Conservation (phyloP, 2,113 vertebrate genomes). For the Sus scrofa region T2T-Sscrofa CM000820.6:34807501-34808000, state of each 20-base stretch:
- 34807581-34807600: neutral
- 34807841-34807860: slow-evolving; percentile 8
- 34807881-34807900: slow-evolving; percentile 56
- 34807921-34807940: slow-evolving; percentile 64
- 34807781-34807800: slow-evolving; percentile 28
- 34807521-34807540: neutral
- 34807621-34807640: slow-evolving; percentile 29
- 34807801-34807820: slow-evolving; percentile 22
- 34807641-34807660: slow-evolving; percentile 5
- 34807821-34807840: slow-evolving; percentile 47
- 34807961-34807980: slow-evolving; percentile 67
- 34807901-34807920: slow-evolving; percentile 73
- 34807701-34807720: neutral
- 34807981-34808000: slow-evolving; percentile 41
- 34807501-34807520: neutral
- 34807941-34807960: slow-evolving; percentile 59
- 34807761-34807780: neutral
- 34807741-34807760: neutral
- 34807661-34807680: slow-evolving; percentile 30
- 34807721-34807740: slow-evolving; percentile 21
- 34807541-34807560: neutral
- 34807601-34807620: neutral
- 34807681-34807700: neutral
- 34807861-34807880: slow-evolving; percentile 54
- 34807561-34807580: neutral